A percentile compares a stretch with the other conserved stretches of the same genome.
Conservation (phyloP, 2,113 vertebrate species). For the Oryzias celebensis region DNA sequence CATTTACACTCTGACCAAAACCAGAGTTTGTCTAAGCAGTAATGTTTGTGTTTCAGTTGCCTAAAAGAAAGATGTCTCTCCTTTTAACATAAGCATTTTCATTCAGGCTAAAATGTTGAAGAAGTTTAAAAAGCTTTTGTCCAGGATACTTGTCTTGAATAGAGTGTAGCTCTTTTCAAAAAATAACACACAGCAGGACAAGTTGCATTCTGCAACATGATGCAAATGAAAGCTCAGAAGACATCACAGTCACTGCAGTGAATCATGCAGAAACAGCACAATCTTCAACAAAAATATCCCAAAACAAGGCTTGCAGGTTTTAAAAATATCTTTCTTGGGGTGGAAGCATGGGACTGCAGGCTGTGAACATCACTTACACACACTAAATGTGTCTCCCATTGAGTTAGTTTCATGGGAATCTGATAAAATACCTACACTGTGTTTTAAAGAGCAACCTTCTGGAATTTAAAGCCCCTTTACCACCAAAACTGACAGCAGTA, state of each 20-base stretch:
- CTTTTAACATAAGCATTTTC: not conserved
- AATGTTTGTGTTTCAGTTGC: not conserved
- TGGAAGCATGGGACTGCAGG: not conserved
- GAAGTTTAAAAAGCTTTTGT: not conserved
- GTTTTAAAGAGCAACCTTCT: too few relatives aligned
- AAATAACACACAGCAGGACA: not conserved
- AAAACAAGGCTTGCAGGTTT: not conserved
- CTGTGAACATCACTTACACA: not conserved
- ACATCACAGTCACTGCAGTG: not conserved
- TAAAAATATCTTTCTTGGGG: not conserved
- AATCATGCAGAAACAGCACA: not conserved
- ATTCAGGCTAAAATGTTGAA: not conserved
- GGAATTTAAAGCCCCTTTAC: not conserved
- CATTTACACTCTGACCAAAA: not conserved
- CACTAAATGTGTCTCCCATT: not conserved
- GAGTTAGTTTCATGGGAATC: too few relatives aligned
- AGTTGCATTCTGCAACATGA: not conserved
- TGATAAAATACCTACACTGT: not conserved
- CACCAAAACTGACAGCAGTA: not conserved
- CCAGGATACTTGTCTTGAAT: not conserved
- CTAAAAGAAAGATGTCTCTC: not conserved
- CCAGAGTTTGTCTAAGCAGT: not conserved
- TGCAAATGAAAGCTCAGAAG: not conserved
- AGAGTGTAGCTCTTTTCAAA: not conserved
- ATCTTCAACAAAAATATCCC: slow-evolving; percentile 2